Evolutionary conservation across 2,113 vertebrate species (phyloP), one percentile per base, ranked within the genome.

Genomic region (Rhodinocichla rosea): DNA sequence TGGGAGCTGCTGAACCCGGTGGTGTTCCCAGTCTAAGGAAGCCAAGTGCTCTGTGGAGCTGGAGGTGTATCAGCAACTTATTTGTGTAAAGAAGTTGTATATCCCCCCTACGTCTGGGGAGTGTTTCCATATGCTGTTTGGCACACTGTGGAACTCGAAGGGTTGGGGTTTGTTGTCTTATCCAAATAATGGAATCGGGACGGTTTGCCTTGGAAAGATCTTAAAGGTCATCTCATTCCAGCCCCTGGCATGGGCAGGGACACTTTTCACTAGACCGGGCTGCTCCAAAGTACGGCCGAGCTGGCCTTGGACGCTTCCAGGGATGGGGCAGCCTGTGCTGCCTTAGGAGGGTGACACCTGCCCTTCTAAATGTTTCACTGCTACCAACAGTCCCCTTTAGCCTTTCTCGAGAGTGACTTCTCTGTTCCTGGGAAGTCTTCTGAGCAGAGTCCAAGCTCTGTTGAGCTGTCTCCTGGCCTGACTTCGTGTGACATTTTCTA

Each of bases 391-490:
- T 44, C n/a, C 40, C 35, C 45, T 77, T 23, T 2, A 17, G 60
- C 24, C 60, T 65, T 67, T 57, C 60, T 63, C 28, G 7, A 2
- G 50, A 22, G 37, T 6, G 26, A 6, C 49, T 76, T 22, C 26
- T 57, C n/a, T 8, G 35, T 30, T 50, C 0, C 0, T 69, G 37
- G 47, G 26, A 55, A 22, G 27, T 2, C 7, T 32, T 2, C 0
- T 6, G 35, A 16, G 13, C 30, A 1, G 10, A 68, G 33, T 28
- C 55, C 27, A 7, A 39, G 52, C n/a, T 60, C 57, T 23, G 15
- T 12, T 4, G 0, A 23, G 18, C 67, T n/a, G 37, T 8, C 26
- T 84, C 9, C 70, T 1, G 0, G 8, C 50, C 50, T 12, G 7
- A 22, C 37, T 49, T 67, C 0, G 1, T 2, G 3, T 37, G 53